These are phyloP conservation scores for Elaphurus davidianus DNA, from an alignment of 2,113 vertebrate species.

Conservation along the genomic window DNA sequence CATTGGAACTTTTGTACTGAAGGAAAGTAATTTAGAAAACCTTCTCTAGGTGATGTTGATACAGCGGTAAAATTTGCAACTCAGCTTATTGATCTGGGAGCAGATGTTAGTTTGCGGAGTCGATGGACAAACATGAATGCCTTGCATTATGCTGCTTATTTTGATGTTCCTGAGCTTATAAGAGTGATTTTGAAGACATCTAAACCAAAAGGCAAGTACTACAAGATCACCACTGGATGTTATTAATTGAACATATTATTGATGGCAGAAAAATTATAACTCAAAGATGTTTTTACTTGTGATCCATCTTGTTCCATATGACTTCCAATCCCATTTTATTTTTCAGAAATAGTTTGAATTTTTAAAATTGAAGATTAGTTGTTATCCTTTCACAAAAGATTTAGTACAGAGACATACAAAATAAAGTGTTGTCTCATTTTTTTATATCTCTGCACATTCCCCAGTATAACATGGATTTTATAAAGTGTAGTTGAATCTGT, in stretches of 20 bases:
- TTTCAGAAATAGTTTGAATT: neutral
- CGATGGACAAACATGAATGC: slow-evolving; percentile 99
- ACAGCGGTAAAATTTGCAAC: slow-evolving; percentile 90
- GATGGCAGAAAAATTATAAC: neutral
- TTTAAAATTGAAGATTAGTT: neutral
- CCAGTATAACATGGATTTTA: neutral
- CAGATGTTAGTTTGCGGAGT: slow-evolving; percentile 91
- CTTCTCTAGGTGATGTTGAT: slow-evolving; percentile 90
- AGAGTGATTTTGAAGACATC: slow-evolving; percentile 91
- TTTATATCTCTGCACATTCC: neutral
- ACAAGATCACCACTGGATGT: neutral
- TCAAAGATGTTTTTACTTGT: neutral
- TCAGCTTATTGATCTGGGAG: slow-evolving; percentile 91
- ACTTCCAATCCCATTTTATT: neutral
- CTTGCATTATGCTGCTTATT: slow-evolving; percentile 97
- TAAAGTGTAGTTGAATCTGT: neutral
- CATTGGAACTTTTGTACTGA: neutral
- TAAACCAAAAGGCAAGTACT: slow-evolving; percentile 90
- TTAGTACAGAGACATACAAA: slow-evolving; percentile 2
- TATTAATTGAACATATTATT: neutral
- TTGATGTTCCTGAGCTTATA: slow-evolving; percentile 96
- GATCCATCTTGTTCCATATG: neutral
- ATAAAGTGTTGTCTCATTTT: neutral
- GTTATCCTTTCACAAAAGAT: neutral
- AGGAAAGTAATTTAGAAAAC: slow-evolving; percentile 47